Evolutionary conservation across 2,888 invertebrate genomes (phyloP), one percentile per base, ranked within the genome.

Genomic region (Rhingia rostrata): DNA sequence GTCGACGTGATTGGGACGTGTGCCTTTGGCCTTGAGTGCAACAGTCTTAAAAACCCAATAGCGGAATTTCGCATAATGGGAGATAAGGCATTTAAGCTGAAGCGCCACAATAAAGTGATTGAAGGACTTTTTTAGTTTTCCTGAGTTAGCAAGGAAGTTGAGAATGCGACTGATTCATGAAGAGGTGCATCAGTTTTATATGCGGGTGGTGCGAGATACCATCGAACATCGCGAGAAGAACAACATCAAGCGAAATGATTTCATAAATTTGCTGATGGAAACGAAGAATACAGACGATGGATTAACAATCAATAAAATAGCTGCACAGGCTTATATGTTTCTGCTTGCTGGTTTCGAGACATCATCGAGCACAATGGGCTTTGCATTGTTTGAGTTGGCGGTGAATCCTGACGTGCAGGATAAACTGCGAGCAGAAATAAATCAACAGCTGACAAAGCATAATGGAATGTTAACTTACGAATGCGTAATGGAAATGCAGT

Each of bases 341-440:
- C 93, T 93, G 85, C 75, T 90, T 7, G 94, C 93, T 22, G 94
- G 94, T 0, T 93, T 92, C 58, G 93, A 93, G 86, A 93, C 93
- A 0, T 93, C 93, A 3, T 90, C 92, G 0, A 91, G 92, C 0
- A 92, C 92, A 0, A 91, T 93, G 88, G 91, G 92, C 1, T 93
- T 92, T 83, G 91, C 91, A 6, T 86, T 93, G 4, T 93, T 92
- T 81, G 93, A 93, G 87, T 86, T 94, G 58, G 92, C 93, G 0
- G 86, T 90, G 3, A 91, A 93, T 88, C 91, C 89, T 1, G 90
- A 92, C 0, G 86, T 93, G 0, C 93, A 93, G 86, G 88, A 91
- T 0, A 91, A 88, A 61, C 86, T 92, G 2, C 88, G 92, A 5
- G 79, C 88, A 3, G 93, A 93, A 89, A 90, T 93, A 3, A 88